phyloP scores from a whole-genome alignment of 2,797 vertebrate genomes.

The Argentina silus region DNA sequence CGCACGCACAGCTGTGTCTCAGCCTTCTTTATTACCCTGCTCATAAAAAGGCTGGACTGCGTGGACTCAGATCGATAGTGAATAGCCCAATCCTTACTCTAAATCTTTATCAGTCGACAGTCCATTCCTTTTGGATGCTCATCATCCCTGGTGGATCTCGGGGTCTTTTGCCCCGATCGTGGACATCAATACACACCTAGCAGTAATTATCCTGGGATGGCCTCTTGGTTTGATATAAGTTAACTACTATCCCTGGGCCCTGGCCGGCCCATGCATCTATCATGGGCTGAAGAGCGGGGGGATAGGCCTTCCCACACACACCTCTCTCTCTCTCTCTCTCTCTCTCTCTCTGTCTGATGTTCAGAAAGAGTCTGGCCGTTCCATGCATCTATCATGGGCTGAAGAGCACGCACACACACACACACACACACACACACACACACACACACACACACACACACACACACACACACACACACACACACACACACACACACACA shows the following conservation, averaged over 20 bases:
- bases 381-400: constrained; percentile 44
- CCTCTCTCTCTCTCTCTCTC: background rate
- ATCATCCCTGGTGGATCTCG: constrained; percentile 50
- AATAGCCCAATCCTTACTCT: constrained; percentile 52
- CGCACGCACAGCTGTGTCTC: background rate
- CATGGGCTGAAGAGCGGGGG: constrained; percentile 30
- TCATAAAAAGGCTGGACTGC: constrained; percentile 12
- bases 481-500: background rate
- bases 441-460: too few relatives aligned
- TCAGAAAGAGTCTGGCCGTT: too few relatives aligned
- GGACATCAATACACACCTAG: constrained; percentile 61
- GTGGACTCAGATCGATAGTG: constrained; percentile 58
- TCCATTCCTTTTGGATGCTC: constrained; percentile 56
- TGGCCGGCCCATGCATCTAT: constrained; percentile 37
- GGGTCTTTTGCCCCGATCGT: constrained; percentile 33
- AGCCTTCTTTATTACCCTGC: constrained; percentile 40
- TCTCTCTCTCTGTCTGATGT: background rate
- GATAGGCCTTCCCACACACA: constrained; percentile 35
- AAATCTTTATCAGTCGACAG: constrained; percentile 68
- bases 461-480: too few relatives aligned
- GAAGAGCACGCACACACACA: constrained; percentile 10
- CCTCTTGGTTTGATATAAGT: constrained; percentile 53
- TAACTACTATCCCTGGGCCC: constrained; percentile 44
- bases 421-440: background rate
- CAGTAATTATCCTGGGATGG: constrained; percentile 63